These are phyloP conservation scores for Chloroceryle inda DNA, from an alignment of 2,797 vertebrate species.

Conservation along the genomic window DNA sequence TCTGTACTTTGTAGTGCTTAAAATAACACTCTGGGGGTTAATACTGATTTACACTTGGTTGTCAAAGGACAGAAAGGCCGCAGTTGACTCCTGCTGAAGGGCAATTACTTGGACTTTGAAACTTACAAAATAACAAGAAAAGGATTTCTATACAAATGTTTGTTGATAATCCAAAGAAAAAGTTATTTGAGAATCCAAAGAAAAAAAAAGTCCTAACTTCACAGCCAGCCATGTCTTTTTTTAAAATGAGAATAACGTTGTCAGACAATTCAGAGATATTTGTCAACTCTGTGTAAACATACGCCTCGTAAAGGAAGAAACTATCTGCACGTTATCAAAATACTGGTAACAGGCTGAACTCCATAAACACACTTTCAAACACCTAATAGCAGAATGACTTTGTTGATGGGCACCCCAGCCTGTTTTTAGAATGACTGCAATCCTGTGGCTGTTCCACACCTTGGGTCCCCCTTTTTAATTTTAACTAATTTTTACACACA, in stretches of 20 bases:
- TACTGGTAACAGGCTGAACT: slow-evolving; percentile 42
- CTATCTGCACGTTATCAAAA: not conserved
- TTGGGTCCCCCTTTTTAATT: not conserved
- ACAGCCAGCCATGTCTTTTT: slow-evolving; percentile 11
- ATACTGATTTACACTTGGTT: slow-evolving; percentile 30
- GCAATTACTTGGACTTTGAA: slow-evolving; percentile 24
- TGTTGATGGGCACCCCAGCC: not conserved
- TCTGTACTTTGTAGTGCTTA: not conserved
- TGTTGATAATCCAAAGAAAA: slow-evolving; percentile 72
- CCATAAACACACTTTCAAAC: not conserved
- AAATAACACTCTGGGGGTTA: not conserved
- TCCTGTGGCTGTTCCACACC: not conserved
- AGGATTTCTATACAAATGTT: slow-evolving; percentile 36
- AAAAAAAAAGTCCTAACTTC: slow-evolving; percentile 32
- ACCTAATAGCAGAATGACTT: not conserved
- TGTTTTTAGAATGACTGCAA: not conserved
- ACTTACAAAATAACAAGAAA: slow-evolving; percentile 28
- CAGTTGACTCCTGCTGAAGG: slow-evolving; percentile 14
- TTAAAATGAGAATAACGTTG: not conserved
- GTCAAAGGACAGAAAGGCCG: not conserved
- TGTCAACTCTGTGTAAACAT: not conserved
- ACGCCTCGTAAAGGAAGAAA: not conserved
- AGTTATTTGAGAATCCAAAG: slow-evolving; percentile 64
- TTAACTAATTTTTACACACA: not conserved
- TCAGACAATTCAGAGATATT: not conserved